These are phyloP conservation scores for Muscina levida DNA, from an alignment of 2,888 invertebrate species.

Conservation along the genomic window DNA sequence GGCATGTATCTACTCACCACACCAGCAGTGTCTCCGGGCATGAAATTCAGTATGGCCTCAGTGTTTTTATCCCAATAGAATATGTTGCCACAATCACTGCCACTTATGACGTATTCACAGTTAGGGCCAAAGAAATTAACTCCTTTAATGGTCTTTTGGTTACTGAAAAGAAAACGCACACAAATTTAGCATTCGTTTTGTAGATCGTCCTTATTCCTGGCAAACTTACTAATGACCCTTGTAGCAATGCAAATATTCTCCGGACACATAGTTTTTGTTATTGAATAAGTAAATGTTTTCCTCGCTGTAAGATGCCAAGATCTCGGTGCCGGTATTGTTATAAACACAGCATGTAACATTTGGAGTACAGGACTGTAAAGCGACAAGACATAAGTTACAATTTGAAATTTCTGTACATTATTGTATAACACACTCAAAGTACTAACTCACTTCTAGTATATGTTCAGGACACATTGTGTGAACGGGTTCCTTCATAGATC, in stretches of 20 bases:
- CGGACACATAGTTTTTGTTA: conserved; percentile 80
- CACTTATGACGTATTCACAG: conserved; percentile 94
- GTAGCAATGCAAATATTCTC: conserved; percentile 82
- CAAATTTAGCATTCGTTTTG: neutral
- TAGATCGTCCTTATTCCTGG: too few relatives aligned
- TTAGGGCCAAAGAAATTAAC: conserved; percentile 96
- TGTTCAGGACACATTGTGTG: conserved; percentile 84
- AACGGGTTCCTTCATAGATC: conserved; percentile 81
- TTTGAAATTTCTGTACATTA: too few relatives aligned
- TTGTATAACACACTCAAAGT: too few relatives aligned
- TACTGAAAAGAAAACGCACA: conserved; percentile 79
- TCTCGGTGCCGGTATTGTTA: conserved; percentile 93
- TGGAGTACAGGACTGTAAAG: conserved; percentile 70
- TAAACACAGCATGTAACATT: conserved; percentile 95
- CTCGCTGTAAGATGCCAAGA: conserved; percentile 96
- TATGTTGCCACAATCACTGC: conserved; percentile 94
- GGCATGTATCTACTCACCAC: conserved; percentile 85
- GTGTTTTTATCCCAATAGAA: conserved; percentile 94
- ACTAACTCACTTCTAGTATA: conserved; percentile 70
- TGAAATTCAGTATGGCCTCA: conserved; percentile 93
- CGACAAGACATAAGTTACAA: too few relatives aligned
- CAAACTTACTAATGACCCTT: conserved; percentile 82
- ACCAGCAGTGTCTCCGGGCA: conserved; percentile 89
- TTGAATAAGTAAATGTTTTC: conserved; percentile 95
- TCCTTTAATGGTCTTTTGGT: conserved; percentile 90